Percentiles rank a stretch among this genome's conserved stretches.
phyloP scores from a whole-genome alignment of 2,113 vertebrate genomes.

The Triplophysa siluroides region DNA sequence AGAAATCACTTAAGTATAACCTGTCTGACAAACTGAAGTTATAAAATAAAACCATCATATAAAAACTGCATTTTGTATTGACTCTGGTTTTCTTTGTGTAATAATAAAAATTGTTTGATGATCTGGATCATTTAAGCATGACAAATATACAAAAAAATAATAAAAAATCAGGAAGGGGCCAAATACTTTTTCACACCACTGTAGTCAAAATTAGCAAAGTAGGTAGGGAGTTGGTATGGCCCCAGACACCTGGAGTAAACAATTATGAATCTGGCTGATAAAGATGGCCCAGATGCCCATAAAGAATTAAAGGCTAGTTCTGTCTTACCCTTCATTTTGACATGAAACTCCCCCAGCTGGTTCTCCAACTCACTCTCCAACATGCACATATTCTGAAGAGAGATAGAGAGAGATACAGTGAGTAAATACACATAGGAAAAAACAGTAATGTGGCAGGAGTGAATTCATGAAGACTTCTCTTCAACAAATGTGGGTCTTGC shows the following conservation, averaged over 20 bases:
- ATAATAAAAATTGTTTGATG: no score
- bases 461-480: neutral
- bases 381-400: slow-evolving; percentile 89
- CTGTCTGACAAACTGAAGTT: no score
- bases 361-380: slow-evolving; percentile 92
- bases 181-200: no score
- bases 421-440: slow-evolving; percentile 5
- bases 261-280: neutral
- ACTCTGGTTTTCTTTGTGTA: no score
- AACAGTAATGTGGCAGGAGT: neutral
- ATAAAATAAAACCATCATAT: no score
- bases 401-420: neutral
- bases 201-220: no score
- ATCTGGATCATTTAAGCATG: no score
- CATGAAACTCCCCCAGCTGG: slow-evolving; percentile 94
- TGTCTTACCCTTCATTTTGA: slow-evolving; percentile 92
- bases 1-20: no score
- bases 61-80: no score
- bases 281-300: neutral
- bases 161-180: no score
- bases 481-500: neutral
- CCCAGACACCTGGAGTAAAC: neutral
- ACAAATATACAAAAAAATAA: no score
- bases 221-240: no score
- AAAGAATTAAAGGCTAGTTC: neutral